These are phyloP conservation scores for Tenthredo notha DNA, from an alignment of 2,888 invertebrate genomes.

Conservation along the genomic window DNA sequence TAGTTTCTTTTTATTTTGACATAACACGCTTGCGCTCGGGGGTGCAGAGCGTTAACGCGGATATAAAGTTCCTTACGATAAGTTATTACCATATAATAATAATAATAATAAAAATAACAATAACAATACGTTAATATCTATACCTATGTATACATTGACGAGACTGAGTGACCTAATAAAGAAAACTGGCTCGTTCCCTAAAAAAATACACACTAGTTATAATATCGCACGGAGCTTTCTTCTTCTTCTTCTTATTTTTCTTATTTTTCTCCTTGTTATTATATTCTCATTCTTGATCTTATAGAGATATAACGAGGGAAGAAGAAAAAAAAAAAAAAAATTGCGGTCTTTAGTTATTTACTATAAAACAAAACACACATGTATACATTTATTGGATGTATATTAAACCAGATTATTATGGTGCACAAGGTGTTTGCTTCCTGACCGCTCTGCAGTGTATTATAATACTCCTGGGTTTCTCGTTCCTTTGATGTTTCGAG, in stretches of 20 bases:
- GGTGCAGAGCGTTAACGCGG: not conserved
- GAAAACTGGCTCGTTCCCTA: not conserved
- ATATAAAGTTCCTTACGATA: constrained; percentile 25
- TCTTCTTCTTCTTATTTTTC: not conserved
- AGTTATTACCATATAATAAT: not conserved
- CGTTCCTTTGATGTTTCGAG: constrained; percentile 51
- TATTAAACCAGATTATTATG: constrained; percentile 37
- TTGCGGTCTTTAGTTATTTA: not conserved
- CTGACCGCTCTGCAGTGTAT: constrained; percentile 54
- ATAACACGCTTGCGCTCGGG: not conserved
- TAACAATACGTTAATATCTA: not conserved
- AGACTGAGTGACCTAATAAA: constrained; percentile 50
- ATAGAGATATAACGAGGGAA: not conserved
- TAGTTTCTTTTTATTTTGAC: constrained; percentile 32
- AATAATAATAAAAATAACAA: not conserved
- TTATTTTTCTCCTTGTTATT: not conserved
- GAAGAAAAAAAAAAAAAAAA: not conserved
- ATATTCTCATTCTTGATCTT: not conserved
- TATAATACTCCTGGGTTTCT: constrained; percentile 42
- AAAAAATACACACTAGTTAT: not conserved
- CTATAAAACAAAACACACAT: constrained; percentile 16
- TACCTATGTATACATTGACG: constrained; percentile 17
- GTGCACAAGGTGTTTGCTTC: constrained; percentile 50
- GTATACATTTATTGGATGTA: not conserved
- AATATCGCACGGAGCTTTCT: not conserved